Percentiles rank a stretch among this genome's conserved stretches.
Conservation (phyloP, 2,888 invertebrate species). For the Aporophyla lueneburgensis region DNA sequence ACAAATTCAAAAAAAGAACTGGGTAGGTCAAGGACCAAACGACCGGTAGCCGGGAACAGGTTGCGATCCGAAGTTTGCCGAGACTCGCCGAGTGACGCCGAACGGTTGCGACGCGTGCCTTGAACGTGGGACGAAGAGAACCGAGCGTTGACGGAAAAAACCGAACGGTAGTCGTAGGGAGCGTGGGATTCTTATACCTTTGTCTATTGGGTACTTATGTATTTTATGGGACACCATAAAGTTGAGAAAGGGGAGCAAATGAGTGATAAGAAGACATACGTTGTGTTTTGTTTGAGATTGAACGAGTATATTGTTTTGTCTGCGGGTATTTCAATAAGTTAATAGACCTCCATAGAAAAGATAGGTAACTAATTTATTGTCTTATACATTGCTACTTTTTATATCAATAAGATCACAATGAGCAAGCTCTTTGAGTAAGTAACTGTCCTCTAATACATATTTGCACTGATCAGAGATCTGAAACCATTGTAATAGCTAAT, state of each 20-base stretch:
- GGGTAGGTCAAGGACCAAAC: conserved; percentile 73
- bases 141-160: conserved; percentile 55
- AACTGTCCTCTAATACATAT: too few relatives aligned
- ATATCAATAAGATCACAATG: neutral
- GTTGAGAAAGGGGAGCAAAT: conserved; percentile 42
- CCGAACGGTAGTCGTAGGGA: conserved; percentile 45
- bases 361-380: neutral
- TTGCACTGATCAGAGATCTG: too few relatives aligned
- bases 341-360: neutral
- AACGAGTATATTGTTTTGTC: conserved; percentile 13
- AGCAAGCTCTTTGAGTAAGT: neutral
- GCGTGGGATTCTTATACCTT: conserved; percentile 54
- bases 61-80: conserved; percentile 60
- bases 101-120: conserved; percentile 59
- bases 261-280: conserved; percentile 39
- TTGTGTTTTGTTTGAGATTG: conserved; percentile 34
- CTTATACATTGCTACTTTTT: neutral
- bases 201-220: conserved; percentile 46
- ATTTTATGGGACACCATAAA: conserved; percentile 49
- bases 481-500: too few relatives aligned
- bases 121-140: conserved; percentile 52
- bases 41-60: conserved; percentile 72
- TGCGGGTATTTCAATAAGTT: conserved; percentile 25
- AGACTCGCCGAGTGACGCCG: conserved; percentile 50
- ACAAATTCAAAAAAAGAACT: conserved; percentile 62